These are phyloP conservation scores for Sturnira hondurensis DNA, from an alignment of 2,113 vertebrate genomes.

Conservation along the genomic window DNA sequence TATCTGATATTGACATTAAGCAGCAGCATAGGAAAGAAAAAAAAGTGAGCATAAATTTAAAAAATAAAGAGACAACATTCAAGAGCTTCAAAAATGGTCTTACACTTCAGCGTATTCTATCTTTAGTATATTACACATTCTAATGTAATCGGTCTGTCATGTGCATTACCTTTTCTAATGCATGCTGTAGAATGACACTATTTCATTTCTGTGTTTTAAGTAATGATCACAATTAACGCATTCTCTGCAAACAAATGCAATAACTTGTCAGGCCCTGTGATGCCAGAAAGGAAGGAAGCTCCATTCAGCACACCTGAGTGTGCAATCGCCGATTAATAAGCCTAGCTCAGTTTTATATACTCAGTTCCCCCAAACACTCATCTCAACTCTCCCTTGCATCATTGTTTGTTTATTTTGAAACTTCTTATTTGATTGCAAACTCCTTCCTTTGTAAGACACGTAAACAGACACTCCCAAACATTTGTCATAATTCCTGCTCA, in stretches of 20 bases:
- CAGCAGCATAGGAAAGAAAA: background rate
- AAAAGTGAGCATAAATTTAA: background rate
- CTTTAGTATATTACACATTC: background rate
- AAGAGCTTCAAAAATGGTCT: background rate
- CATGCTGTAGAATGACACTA: background rate
- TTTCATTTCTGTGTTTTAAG: background rate
- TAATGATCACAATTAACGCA: background rate
- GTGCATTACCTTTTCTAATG: background rate
- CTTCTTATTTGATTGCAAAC: background rate
- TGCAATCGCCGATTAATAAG: background rate
- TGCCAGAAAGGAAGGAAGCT: background rate
- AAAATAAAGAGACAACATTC: background rate
- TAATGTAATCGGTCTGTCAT: background rate
- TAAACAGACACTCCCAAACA: background rate
- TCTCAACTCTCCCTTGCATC: background rate
- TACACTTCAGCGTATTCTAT: background rate
- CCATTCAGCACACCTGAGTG: background rate
- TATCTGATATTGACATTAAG: background rate
- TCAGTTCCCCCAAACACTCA: background rate
- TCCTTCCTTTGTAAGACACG: background rate
- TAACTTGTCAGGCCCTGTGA: background rate
- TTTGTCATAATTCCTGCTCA: background rate
- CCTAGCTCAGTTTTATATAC: background rate
- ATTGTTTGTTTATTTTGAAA: background rate
- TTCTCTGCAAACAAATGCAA: background rate